Evolutionary conservation across 2,888 invertebrate species (phyloP).

Genomic region (Paralinhomoeus sp.): DNA sequence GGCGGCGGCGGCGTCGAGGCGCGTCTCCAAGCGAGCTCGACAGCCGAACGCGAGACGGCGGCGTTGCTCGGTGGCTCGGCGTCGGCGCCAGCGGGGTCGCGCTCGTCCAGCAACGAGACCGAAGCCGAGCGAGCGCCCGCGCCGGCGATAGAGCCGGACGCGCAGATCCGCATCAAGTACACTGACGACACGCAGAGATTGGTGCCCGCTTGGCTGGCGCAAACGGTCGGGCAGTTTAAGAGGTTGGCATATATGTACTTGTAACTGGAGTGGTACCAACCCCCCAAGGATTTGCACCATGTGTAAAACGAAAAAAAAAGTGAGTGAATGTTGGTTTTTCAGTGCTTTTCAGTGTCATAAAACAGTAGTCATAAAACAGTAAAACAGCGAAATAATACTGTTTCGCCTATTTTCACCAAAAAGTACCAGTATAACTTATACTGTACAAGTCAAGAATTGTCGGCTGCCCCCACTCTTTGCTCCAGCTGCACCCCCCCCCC

Average conservation of each 20-base stretch:
- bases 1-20: too few relatives aligned
- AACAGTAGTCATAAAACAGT: neutral
- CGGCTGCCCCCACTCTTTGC: too few relatives aligned
- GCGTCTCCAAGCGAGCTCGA: too few relatives aligned
- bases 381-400: too few relatives aligned
- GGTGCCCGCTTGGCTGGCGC: constrained; percentile 22
- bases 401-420: neutral
- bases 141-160: neutral
- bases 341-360: neutral
- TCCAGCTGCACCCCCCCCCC: too few relatives aligned
- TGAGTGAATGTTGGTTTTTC: neutral
- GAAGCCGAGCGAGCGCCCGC: neutral
- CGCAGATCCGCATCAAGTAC: constrained; percentile 22
- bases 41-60: too few relatives aligned
- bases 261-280: neutral
- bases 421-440: too few relatives aligned
- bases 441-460: too few relatives aligned
- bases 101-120: too few relatives aligned
- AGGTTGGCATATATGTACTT: constrained; percentile 14
- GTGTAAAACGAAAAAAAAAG: too few relatives aligned
- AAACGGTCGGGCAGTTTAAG: constrained; percentile 29
- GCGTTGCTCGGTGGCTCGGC: too few relatives aligned
- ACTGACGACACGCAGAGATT: constrained; percentile 28
- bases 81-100: neutral
- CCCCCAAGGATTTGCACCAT: too few relatives aligned